phyloP scores from a whole-genome alignment of 37 sponge, comb jelly and placozoan species.

The Petrosia ficiformis region DNA sequence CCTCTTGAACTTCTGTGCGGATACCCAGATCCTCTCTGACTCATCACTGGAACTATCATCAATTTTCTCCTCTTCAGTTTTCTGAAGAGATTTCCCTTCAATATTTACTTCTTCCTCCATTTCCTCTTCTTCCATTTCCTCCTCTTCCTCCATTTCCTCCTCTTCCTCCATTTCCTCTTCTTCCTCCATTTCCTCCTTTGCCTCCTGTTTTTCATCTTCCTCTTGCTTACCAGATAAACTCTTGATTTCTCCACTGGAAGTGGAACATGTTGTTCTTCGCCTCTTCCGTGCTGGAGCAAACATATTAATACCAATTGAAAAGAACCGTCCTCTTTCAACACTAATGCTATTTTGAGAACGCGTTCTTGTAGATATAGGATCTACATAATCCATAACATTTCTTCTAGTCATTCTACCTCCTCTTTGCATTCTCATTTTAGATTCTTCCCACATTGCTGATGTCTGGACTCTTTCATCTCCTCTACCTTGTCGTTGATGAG shows the following conservation, averaged over 20 bases:
- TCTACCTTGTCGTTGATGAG: too few species aligned
- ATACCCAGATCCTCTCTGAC: not conserved
- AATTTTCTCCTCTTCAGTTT: not conserved
- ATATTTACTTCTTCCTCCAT: not conserved
- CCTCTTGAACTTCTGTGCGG: not conserved
- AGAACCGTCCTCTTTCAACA: slow-evolving; percentile 47
- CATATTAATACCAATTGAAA: slow-evolving; percentile 48
- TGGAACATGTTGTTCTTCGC: not conserved
- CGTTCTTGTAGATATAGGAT: slow-evolving; percentile 68
- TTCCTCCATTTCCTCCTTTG: too few species aligned
- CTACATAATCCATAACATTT: slow-evolving; percentile 28
- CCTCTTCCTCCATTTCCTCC: too few species aligned
- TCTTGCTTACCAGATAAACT: not conserved
- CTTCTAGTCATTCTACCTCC: not conserved
- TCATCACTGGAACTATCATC: slow-evolving; percentile 6
- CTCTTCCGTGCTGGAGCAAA: not conserved
- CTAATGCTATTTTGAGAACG: slow-evolving; percentile 48
- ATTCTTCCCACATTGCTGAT: not conserved
- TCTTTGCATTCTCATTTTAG: not conserved
- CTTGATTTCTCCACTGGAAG: not conserved
- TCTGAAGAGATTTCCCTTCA: not conserved
- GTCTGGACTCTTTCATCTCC: not conserved
- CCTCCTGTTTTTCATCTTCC: not conserved
- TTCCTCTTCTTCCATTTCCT: not conserved
- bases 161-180: too few species aligned